Evolutionary conservation across 2,797 vertebrate genomes (phyloP).

Genomic region (Loriculus beryllinus): DNA sequence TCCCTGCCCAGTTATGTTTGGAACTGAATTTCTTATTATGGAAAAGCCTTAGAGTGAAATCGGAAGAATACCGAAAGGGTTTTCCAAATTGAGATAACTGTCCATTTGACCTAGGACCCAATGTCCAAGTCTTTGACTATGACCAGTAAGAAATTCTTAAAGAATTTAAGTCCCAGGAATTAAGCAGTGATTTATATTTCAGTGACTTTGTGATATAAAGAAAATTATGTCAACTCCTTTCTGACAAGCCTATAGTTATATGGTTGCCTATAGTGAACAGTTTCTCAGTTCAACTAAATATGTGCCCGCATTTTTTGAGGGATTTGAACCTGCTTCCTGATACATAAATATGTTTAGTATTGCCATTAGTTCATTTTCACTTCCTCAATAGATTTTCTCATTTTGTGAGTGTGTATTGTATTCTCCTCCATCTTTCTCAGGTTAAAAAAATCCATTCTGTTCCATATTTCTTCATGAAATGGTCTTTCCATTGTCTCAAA

Average conservation of each 20-base stretch:
- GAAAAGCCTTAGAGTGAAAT: neutral
- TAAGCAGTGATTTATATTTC: neutral
- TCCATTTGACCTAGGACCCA: neutral
- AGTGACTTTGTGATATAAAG: neutral
- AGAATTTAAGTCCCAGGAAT: neutral
- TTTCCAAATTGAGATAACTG: neutral
- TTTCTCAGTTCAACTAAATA: neutral
- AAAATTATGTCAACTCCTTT: neutral
- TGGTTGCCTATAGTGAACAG: neutral
- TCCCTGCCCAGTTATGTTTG: neutral
- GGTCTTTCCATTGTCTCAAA: neutral
- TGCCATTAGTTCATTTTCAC: neutral
- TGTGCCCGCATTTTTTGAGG: rapidly evolving
- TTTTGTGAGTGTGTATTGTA: neutral
- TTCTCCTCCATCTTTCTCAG: neutral
- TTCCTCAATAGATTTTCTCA: neutral
- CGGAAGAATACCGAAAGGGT: neutral
- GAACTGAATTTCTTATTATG: neutral
- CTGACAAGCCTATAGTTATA: neutral
- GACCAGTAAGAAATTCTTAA: neutral
- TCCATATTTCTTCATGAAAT: neutral
- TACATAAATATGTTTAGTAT: neutral
- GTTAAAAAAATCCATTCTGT: neutral
- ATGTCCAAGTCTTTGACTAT: neutral
- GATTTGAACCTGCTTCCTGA: neutral